Conservation (phyloP, 2,113 vertebrate species). For the Tachysurus vachellii region DNA sequence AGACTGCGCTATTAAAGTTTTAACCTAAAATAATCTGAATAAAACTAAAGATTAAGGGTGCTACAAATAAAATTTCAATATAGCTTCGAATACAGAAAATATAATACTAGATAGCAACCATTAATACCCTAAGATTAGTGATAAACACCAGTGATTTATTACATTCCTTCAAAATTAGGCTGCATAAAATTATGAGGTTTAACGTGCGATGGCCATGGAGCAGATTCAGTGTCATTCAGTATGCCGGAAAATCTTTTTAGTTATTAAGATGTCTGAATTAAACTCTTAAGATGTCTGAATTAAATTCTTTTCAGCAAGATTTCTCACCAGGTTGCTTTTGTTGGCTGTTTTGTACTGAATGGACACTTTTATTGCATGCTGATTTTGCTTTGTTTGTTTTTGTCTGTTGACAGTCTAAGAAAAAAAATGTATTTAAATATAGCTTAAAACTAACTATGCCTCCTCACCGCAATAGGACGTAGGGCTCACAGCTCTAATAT, state of each 20-base stretch:
- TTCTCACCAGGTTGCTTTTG: background rate
- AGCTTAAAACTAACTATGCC: background rate
- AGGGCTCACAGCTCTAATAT: background rate
- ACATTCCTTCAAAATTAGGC: background rate
- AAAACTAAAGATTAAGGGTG: background rate
- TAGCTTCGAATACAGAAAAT: background rate
- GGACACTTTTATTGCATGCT: background rate
- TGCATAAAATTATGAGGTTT: background rate
- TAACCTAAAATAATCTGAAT: background rate
- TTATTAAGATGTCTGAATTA: background rate
- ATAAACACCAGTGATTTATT: background rate
- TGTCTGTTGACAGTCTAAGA: background rate
- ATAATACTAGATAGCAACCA: background rate
- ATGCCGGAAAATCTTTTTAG: background rate
- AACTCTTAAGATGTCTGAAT: too few relatives aligned
- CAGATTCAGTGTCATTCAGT: background rate
- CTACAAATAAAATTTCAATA: background rate
- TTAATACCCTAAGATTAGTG: background rate
- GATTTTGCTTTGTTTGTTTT: background rate
- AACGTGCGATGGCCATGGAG: background rate
- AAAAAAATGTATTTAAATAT: background rate
- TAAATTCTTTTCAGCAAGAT: background rate
- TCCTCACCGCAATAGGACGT: background rate
- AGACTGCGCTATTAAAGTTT: background rate
- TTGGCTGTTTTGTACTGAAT: background rate